Evolutionary conservation across 2,888 invertebrate genomes (phyloP).

Genomic region (Harmothoe impar): DNA sequence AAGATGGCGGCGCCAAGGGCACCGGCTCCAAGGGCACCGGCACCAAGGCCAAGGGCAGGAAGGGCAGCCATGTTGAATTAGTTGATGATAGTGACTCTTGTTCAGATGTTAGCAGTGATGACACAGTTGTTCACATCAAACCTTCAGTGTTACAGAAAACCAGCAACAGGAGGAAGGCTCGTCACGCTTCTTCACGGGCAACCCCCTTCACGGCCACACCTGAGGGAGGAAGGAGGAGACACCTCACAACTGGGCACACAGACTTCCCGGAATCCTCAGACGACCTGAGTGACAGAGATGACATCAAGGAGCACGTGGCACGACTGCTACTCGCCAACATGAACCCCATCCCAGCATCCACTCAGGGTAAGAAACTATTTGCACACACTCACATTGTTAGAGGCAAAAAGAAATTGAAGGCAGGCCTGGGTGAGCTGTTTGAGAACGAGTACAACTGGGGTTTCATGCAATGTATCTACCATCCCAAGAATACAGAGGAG

Average conservation of each 20-base stretch:
- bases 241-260: neutral
- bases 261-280: neutral
- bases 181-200: too few species aligned
- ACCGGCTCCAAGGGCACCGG: neutral
- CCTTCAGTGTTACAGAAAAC: neutral
- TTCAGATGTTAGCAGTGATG: neutral
- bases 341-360: neutral
- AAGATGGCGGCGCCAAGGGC: neutral
- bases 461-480: too few species aligned
- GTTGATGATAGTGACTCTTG: neutral
- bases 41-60: neutral
- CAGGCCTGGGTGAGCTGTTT: neutral
- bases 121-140: neutral
- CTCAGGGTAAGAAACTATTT: neutral
- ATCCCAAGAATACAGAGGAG: neutral
- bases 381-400: neutral
- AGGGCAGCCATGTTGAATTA: too few species aligned
- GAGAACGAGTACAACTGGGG: neutral
- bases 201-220: too few species aligned
- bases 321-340: neutral
- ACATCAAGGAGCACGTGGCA: neutral
- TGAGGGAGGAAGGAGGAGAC: neutral
- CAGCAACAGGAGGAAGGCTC: too few species aligned
- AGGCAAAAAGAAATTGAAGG: neutral
- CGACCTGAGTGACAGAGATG: neutral